A percentile compares a stretch with the other conserved stretches of the same genome.
phyloP scores from a whole-genome alignment of 1,140 invertebrate genomes.

The Platyscapa corneri region DNA sequence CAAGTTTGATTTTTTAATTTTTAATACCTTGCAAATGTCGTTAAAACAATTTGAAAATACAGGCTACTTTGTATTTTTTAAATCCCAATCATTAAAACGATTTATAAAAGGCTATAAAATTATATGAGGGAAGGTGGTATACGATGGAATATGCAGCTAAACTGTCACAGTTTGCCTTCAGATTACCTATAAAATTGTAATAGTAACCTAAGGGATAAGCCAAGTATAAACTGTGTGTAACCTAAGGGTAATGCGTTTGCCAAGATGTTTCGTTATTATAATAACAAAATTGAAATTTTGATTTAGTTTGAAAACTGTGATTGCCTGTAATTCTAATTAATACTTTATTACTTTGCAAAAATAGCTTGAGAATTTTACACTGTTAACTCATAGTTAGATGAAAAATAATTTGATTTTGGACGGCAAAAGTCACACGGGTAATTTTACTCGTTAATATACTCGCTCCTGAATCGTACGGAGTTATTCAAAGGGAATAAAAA shows the following conservation, averaged over 20 bases:
- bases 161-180: neutral
- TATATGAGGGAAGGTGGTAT: neutral
- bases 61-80: neutral
- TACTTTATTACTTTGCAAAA: neutral
- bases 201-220: neutral
- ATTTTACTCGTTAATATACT: too few species aligned
- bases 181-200: slow-evolving; percentile 23
- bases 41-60: neutral
- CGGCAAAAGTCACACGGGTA: too few species aligned
- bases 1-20: neutral
- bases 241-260: neutral
- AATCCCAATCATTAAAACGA: neutral
- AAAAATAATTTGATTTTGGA: too few species aligned
- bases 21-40: neutral
- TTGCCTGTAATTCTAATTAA: neutral
- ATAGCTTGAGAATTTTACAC: neutral
- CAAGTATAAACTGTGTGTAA: neutral
- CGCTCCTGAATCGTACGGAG: too few species aligned
- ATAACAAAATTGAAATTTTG: neutral
- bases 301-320: neutral
- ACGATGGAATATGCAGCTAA: neutral
- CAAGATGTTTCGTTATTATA: neutral
- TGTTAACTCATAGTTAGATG: neutral
- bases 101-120: neutral
- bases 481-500: too few species aligned